Conservation (phyloP, 2,113 vertebrate species). For the Paralichthys olivaceus region DNA sequence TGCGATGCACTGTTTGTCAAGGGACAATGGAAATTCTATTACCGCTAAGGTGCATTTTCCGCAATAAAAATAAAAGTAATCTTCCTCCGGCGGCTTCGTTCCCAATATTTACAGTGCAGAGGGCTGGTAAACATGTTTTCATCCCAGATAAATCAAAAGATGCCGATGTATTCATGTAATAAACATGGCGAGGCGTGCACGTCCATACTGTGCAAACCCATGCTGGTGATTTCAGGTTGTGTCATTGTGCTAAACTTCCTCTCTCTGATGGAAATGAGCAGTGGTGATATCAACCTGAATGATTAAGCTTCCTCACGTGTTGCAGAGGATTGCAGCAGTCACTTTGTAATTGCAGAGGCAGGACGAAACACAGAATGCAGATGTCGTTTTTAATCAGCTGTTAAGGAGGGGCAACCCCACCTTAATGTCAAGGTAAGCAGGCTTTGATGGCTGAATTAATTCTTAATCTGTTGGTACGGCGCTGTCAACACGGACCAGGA, state of each 20-base stretch:
- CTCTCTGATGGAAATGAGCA: constrained; percentile 20
- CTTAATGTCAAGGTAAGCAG: constrained; percentile 72
- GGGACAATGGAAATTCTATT: neutral
- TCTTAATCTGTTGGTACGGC: constrained; percentile 68
- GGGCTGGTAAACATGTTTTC: constrained; percentile 33
- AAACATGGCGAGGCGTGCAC: constrained; percentile 10
- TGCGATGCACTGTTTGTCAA: neutral
- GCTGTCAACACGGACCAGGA: constrained; percentile 46
- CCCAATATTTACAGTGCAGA: constrained; percentile 2
- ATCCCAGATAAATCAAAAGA: constrained; percentile 28
- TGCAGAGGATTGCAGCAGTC: constrained; percentile 48
- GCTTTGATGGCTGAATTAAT: constrained; percentile 72
- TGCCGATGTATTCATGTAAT: constrained; percentile 34
- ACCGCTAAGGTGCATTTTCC: constrained; percentile 14
- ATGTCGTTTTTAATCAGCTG: constrained; percentile 56
- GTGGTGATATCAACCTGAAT: constrained; percentile 28
- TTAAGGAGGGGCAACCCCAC: constrained; percentile 46
- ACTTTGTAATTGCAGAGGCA: constrained; percentile 45
- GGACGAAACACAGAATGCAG: constrained; percentile 50
- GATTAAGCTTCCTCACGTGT: constrained; percentile 44
- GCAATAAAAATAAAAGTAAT: constrained; percentile 8
- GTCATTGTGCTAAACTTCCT: constrained; percentile 7
- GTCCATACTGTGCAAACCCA: constrained; percentile 4
- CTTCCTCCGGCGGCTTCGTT: neutral
- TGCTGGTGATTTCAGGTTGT: constrained; percentile 30